A percentile compares a stretch with the other conserved stretches of the same genome.
Conservation (phyloP, 2,888 invertebrate genomes). For the Eupithecia centaureata region DNA sequence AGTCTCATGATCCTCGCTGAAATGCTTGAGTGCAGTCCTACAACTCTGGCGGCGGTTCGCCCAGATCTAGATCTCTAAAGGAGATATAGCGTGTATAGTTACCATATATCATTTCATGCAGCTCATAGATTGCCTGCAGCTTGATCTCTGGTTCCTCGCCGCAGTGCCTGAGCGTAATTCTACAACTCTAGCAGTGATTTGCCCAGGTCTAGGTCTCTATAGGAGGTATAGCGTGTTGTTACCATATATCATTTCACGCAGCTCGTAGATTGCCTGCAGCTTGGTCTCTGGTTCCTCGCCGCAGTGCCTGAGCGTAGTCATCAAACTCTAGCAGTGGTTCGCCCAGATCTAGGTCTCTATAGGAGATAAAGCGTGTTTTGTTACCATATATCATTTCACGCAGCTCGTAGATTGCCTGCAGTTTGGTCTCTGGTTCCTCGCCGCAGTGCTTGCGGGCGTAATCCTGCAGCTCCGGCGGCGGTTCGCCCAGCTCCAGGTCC, state of each 20-base stretch:
- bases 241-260: conserved; percentile 90
- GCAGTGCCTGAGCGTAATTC: conserved; percentile 86
- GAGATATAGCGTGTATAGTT: too few species aligned
- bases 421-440: conserved; percentile 88
- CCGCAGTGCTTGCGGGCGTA: conserved; percentile 87
- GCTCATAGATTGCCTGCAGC: conserved; percentile 85
- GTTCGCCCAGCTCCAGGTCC: conserved; percentile 86
- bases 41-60: conserved; percentile 86
- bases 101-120: conserved; percentile 90
- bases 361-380: conserved; percentile 36
- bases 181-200: conserved; percentile 66
- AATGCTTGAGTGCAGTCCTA: conserved; percentile 86
- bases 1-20: conserved; percentile 89
- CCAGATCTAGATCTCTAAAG: conserved; percentile 84
- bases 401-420: conserved; percentile 88
- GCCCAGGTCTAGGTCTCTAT: conserved; percentile 43
- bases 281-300: conserved; percentile 89
- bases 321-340: conserved; percentile 69
- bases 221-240: conserved; percentile 40
- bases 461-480: conserved; percentile 86
- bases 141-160: conserved; percentile 89
- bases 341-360: conserved; percentile 46
- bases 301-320: conserved; percentile 86
- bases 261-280: conserved; percentile 87
- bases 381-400: conserved; percentile 89